phyloP scores from a whole-genome alignment of 1,140 invertebrate genomes.

The Drosophila watanabei region DNA sequence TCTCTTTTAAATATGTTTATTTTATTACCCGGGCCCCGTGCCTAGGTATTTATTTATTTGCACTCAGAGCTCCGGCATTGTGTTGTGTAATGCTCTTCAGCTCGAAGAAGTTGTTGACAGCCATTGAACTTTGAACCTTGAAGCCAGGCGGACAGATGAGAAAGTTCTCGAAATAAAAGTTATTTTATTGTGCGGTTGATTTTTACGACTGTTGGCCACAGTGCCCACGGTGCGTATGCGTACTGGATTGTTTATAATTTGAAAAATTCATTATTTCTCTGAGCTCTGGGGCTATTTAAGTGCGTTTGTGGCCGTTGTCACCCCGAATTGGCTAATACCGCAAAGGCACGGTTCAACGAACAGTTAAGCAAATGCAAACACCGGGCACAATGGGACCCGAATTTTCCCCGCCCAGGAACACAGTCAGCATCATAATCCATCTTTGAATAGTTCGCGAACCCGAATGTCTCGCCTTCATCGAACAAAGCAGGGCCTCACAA shows the following conservation, averaged over 20 bases:
- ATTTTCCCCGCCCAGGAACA: conserved; percentile 1
- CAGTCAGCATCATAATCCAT: conserved; percentile 29
- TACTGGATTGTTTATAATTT: conserved; percentile 23
- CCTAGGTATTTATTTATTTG: conserved; percentile 77
- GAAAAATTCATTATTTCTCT: conserved; percentile 29
- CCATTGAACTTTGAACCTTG: conserved; percentile 77
- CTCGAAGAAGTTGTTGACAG: conserved; percentile 64
- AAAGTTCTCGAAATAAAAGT: conserved; percentile 31
- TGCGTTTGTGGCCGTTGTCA: conserved; percentile 38
- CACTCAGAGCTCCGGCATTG: conserved; percentile 41
- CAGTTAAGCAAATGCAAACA: conserved; percentile 70
- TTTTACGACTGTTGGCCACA: conserved; percentile 33
- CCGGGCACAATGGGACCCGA: conserved; percentile 10
- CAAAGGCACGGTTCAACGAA: conserved; percentile 66
- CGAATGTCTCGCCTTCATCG: background rate
- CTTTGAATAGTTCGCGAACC: conserved; percentile 34
- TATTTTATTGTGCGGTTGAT: conserved; percentile 39
- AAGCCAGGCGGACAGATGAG: conserved; percentile 7
- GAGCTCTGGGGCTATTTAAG: conserved; percentile 10
- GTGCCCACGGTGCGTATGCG: conserved; percentile 16
- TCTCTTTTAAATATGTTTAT: conserved; percentile 83
- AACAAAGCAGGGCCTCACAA: conserved; percentile 7
- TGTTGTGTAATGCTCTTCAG: conserved; percentile 65
- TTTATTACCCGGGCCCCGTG: conserved; percentile 66
- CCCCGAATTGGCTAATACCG: conserved; percentile 63